phyloP scores from a whole-genome alignment of 2,113 vertebrate species.

The Pterocles orientalis region DNA sequence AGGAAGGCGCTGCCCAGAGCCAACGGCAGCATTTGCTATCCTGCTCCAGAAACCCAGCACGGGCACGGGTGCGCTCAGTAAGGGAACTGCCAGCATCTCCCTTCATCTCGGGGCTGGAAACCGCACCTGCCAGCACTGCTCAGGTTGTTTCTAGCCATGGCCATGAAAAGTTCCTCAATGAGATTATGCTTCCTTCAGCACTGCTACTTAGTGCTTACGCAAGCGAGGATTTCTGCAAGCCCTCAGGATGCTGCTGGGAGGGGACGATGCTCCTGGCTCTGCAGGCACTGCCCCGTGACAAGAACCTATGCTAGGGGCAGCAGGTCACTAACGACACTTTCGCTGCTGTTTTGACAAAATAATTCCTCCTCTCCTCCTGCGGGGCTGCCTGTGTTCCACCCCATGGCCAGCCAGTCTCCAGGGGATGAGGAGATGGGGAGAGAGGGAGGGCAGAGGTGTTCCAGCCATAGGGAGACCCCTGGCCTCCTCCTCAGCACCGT shows the following conservation, averaged over 20 bases:
- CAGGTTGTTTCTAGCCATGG: background rate
- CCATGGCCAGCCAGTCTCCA: fast-evolving
- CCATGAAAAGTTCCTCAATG: background rate
- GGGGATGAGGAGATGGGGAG: background rate
- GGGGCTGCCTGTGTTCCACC: background rate
- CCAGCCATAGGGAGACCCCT: background rate
- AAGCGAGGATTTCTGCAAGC: conserved; percentile 34
- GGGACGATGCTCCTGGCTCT: background rate
- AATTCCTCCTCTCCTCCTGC: background rate
- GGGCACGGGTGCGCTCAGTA: fast-evolving
- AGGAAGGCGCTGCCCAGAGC: background rate
- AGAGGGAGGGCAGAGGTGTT: background rate
- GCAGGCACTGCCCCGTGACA: fast-evolving
- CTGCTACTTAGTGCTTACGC: background rate
- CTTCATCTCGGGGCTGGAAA: fast-evolving
- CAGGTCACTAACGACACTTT: background rate
- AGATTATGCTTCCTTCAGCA: background rate
- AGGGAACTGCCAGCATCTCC: background rate
- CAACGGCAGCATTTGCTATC: fast-evolving
- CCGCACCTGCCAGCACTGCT: background rate
- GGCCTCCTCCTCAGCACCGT: fast-evolving
- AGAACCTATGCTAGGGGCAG: fast-evolving
- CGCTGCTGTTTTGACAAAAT: background rate
- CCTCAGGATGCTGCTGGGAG: background rate
- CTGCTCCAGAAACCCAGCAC: background rate